Percentiles rank a stretch among this genome's conserved stretches.
Evolutionary conservation across 2,888 invertebrate genomes (phyloP).

Genomic region (Pilophorus perplexus): DNA sequence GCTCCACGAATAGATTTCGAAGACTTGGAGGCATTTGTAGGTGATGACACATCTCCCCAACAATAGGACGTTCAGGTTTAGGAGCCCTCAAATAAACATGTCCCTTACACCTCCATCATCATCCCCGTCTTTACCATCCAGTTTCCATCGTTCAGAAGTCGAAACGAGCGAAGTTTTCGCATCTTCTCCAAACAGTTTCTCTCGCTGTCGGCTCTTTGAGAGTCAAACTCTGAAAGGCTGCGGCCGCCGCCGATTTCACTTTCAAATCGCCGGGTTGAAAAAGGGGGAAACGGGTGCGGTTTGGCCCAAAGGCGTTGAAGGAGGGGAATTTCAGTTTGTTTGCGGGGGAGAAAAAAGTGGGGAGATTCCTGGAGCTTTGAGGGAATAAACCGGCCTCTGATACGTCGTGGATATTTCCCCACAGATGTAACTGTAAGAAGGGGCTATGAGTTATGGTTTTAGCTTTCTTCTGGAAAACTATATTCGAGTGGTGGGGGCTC

Average conservation of each 20-base stretch:
- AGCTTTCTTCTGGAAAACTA: conserved; percentile 15
- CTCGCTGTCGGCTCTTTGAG: conserved; percentile 9
- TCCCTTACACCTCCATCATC: too few species aligned
- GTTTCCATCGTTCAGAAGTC: too few species aligned
- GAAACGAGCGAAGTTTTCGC: conserved; percentile 26
- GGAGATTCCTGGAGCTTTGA: too few species aligned
- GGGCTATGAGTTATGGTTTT: conserved; percentile 26
- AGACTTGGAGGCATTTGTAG: too few species aligned
- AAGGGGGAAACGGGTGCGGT: not conserved
- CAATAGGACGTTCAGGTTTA: too few species aligned
- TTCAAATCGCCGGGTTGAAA: too few species aligned
- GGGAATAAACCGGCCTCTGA: conserved; percentile 6
- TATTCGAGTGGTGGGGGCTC: conserved; percentile 6
- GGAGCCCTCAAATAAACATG: too few species aligned
- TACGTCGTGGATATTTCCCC: conserved; percentile 4
- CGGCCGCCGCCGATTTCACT: conserved; percentile 14
- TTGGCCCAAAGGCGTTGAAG: not conserved
- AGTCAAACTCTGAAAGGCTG: conserved; percentile 12
- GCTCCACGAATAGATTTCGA: too few species aligned
- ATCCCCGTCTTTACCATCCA: too few species aligned
- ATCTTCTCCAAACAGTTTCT: conserved; percentile 21
- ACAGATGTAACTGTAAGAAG: not conserved
- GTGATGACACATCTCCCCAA: too few species aligned
- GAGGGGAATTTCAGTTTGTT: too few species aligned
- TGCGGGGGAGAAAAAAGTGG: too few species aligned